phyloP scores from a whole-genome alignment of 2,888 invertebrate species.

The Trichopria drosophilae region DNA sequence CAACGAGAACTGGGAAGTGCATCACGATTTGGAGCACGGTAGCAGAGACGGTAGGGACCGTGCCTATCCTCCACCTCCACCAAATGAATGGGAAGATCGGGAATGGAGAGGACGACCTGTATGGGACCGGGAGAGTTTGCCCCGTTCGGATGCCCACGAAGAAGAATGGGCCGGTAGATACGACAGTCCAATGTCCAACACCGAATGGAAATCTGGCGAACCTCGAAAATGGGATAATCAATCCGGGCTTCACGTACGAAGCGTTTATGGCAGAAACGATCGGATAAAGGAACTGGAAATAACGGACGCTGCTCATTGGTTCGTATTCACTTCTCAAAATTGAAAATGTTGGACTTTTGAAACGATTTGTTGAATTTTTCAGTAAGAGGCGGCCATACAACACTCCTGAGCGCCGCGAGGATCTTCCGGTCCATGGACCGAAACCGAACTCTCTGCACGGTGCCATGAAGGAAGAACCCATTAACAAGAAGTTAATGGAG shows the following conservation, averaged over 20 bases:
- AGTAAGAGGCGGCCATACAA: constrained; percentile 51
- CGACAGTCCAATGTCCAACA: constrained; percentile 50
- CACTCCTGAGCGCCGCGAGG: constrained; percentile 51
- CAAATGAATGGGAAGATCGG: constrained; percentile 53
- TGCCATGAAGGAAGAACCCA: constrained; percentile 57
- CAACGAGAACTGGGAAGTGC: constrained; percentile 54
- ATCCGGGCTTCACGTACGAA: constrained; percentile 48
- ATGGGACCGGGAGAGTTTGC: constrained; percentile 56
- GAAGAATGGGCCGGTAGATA: constrained; percentile 54
- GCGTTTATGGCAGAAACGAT: constrained; percentile 52
- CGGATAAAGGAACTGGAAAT: constrained; percentile 53
- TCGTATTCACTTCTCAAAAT: too few relatives aligned
- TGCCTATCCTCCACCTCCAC: constrained; percentile 42
- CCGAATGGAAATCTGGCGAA: constrained; percentile 54
- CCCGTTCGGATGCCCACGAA: constrained; percentile 53
- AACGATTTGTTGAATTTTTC: too few relatives aligned
- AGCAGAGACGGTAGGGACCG: constrained; percentile 35
- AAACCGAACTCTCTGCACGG: constrained; percentile 53
- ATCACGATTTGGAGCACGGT: constrained; percentile 52
- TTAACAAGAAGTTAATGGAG: constrained; percentile 56
- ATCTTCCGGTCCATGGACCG: constrained; percentile 43
- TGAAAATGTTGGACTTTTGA: too few relatives aligned
- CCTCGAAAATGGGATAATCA: constrained; percentile 55
- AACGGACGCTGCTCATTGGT: constrained; percentile 43
- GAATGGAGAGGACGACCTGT: constrained; percentile 52